A percentile compares a stretch with the other conserved stretches of the same genome.
phyloP scores from a whole-genome alignment of 2,888 invertebrate genomes.

The Prosapia bicincta region DNA sequence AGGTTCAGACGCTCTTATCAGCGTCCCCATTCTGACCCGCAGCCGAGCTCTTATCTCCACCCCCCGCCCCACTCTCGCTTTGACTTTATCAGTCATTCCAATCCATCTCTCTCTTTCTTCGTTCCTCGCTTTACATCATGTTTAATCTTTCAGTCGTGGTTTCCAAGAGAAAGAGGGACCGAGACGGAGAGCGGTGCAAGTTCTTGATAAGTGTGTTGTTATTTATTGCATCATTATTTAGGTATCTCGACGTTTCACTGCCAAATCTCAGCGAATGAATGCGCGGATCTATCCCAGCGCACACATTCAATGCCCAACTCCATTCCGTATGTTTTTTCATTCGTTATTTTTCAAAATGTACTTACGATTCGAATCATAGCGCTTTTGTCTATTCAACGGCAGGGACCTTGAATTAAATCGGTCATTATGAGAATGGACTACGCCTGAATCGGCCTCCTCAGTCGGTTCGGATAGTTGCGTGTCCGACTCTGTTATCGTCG shows the following conservation, averaged over 20 bases:
- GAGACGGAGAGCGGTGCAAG: neutral
- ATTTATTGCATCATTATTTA: constrained; percentile 32
- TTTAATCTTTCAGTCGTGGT: neutral
- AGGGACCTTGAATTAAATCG: neutral
- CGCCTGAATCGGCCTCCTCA: neutral
- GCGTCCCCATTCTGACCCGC: neutral
- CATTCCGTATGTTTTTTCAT: neutral
- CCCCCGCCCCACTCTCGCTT: neutral
- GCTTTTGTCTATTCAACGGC: neutral
- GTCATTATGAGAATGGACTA: neutral
- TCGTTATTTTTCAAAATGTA: neutral
- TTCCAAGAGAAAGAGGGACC: neutral
- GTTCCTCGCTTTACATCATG: neutral
- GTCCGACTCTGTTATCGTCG: neutral
- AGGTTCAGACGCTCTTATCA: neutral
- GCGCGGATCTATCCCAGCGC: neutral
- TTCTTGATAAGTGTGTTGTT: constrained; percentile 9
- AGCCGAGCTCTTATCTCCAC: neutral
- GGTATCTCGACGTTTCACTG: constrained; percentile 16
- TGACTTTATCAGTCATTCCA: neutral
- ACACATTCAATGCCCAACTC: neutral
- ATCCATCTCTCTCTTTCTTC: neutral
- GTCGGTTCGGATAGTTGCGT: neutral
- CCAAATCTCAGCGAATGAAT: constrained; percentile 14
- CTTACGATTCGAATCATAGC: neutral